phyloP scores from a whole-genome alignment of 2,797 vertebrate genomes.

The Helostoma temminkii region DNA sequence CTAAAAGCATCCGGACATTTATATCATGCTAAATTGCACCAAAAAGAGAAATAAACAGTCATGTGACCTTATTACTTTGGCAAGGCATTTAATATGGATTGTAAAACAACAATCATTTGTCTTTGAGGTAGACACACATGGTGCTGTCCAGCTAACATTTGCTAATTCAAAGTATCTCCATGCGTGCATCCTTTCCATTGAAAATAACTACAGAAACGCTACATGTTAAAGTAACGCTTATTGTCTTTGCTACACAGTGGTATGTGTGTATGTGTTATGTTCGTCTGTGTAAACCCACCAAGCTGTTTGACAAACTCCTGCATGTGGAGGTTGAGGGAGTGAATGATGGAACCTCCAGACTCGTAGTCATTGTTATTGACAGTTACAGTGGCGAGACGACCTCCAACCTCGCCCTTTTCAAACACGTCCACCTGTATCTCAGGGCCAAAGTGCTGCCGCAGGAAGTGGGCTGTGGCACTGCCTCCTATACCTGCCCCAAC shows the following conservation, averaged over 20 bases:
- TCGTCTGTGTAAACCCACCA: constrained; percentile 82
- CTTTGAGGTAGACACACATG: not conserved
- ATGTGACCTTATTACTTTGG: not conserved
- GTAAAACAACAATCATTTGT: not conserved
- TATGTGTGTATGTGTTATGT: constrained; percentile 4
- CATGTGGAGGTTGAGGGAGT: constrained; percentile 97
- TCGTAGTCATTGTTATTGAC: constrained; percentile 96
- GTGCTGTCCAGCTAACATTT: no score
- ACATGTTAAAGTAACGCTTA: constrained; percentile 1
- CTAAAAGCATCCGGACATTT: not conserved
- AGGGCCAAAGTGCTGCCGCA: constrained; percentile 96
- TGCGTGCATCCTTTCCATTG: not conserved
- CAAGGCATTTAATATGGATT: not conserved
- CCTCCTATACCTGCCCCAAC: constrained; percentile 95
- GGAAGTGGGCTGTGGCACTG: constrained; percentile 91
- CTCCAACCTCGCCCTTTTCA: constrained; percentile 90
- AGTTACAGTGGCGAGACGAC: constrained; percentile 92
- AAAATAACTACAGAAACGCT: not conserved
- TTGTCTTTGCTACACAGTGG: not conserved
- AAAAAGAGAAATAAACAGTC: not conserved
- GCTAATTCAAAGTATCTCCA: no score
- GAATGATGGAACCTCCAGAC: constrained; percentile 93
- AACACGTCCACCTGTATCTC: constrained; percentile 95
- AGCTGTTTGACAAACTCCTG: constrained; percentile 96
- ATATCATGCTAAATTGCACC: not conserved